Conservation (phyloP, 2,113 vertebrate species). For the Barnardius zonarius region DNA sequence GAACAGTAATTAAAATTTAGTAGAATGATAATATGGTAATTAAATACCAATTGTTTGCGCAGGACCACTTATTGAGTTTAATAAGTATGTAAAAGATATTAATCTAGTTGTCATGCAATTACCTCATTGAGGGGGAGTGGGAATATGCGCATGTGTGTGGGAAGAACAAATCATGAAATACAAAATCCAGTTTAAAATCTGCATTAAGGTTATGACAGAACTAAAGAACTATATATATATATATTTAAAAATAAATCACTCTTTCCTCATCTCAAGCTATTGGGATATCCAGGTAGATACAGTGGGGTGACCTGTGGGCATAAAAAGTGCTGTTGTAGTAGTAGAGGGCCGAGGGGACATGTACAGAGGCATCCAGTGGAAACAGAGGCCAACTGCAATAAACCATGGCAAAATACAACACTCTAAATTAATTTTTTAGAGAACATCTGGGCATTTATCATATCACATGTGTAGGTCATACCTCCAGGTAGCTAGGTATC, state of each 20-base stretch:
- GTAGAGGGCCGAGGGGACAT: neutral
- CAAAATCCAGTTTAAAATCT: slow-evolving; percentile 24
- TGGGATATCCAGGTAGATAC: neutral
- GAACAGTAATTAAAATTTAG: slow-evolving; percentile 75
- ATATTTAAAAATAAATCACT: neutral
- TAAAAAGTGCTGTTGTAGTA: neutral
- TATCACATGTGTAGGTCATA: neutral
- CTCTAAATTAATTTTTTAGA: neutral
- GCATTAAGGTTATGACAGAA: slow-evolving; percentile 5
- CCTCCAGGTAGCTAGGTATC: neutral
- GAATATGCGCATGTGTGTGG: slow-evolving; percentile 43
- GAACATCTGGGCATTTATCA: neutral
- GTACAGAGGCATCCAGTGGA: neutral
- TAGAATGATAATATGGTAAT: slow-evolving; percentile 72
- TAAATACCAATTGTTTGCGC: slow-evolving; percentile 75
- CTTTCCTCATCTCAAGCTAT: neutral
- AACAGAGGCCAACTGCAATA: neutral
- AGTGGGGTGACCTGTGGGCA: neutral
- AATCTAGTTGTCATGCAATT: slow-evolving; percentile 72
- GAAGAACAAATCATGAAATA: slow-evolving; percentile 61
- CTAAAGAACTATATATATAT: neutral
- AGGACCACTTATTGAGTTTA: slow-evolving; percentile 70
- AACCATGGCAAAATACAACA: neutral
- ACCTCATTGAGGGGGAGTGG: slow-evolving; percentile 65
- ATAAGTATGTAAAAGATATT: slow-evolving; percentile 74